Conservation (phyloP, 1,140 invertebrate species). For the Temnothorax curvispinosus region DNA sequence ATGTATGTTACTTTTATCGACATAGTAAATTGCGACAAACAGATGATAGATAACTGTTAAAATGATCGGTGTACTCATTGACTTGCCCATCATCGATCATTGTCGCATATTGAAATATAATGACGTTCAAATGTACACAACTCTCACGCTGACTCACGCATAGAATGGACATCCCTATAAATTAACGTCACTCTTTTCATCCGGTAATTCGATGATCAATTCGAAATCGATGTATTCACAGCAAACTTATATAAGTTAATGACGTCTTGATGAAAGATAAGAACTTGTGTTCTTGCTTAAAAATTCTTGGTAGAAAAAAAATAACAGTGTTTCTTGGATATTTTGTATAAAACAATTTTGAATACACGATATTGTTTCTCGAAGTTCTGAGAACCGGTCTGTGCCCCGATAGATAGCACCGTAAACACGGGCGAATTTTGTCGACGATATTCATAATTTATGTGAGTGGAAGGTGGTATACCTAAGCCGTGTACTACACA, state of each 20-base stretch:
- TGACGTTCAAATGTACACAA: slow-evolving; percentile 18
- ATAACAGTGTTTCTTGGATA: not conserved
- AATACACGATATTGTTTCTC: slow-evolving; percentile 15
- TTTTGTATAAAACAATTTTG: slow-evolving; percentile 1
- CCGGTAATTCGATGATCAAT: not conserved
- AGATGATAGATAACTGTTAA: slow-evolving; percentile 58
- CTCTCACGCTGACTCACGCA: not conserved
- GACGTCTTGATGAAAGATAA: not conserved
- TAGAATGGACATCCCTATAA: not conserved
- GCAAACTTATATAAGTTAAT: not conserved
- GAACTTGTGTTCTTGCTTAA: not conserved
- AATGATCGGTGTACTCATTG: slow-evolving; percentile 31
- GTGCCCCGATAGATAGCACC: not conserved
- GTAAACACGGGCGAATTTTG: slow-evolving; percentile 45
- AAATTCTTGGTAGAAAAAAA: not conserved
- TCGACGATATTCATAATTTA: slow-evolving; percentile 43
- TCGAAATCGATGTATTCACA: not conserved
- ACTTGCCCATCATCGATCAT: slow-evolving; percentile 27
- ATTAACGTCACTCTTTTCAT: not conserved
- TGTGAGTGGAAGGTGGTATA: not conserved
- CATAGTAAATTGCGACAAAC: slow-evolving; percentile 3
- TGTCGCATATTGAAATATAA: slow-evolving; percentile 10
- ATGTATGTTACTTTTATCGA: slow-evolving; percentile 38
- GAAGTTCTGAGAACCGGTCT: slow-evolving; percentile 3
- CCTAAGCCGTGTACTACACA: slow-evolving; percentile 10